phyloP scores from a whole-genome alignment of 2,888 invertebrate genomes.

The Scotopteryx bipunctaria region DNA sequence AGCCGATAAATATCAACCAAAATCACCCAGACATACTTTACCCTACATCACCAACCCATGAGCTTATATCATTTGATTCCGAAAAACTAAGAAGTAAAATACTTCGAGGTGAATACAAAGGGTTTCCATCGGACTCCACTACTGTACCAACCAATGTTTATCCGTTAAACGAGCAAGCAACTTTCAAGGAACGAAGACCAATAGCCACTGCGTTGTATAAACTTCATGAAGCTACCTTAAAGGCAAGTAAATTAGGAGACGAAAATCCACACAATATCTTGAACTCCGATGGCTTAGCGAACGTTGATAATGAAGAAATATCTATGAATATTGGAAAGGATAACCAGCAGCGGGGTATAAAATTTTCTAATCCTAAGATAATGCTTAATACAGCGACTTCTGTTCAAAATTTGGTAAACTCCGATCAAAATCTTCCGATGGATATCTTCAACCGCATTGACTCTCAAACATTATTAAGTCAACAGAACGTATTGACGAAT shows the following conservation, averaged over 20 bases:
- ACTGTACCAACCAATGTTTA: not conserved
- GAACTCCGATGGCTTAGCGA: constrained; percentile 1
- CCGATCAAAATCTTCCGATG: not conserved
- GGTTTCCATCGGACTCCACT: constrained; percentile 3
- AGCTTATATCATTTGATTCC: constrained; percentile 12
- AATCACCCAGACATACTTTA: not conserved
- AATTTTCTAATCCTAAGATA: constrained; percentile 3
- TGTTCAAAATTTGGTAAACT: not conserved
- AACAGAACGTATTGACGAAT: not conserved
- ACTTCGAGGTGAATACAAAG: constrained; percentile 7
- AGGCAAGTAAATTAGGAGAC: not conserved
- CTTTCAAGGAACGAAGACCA: not conserved
- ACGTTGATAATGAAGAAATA: constrained; percentile 1
- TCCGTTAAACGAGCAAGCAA: not conserved
- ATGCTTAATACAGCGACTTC: not conserved
- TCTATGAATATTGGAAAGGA: constrained; percentile 2
- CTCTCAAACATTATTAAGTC: too few relatives aligned
- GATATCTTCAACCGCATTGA: not conserved
- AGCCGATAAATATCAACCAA: not conserved
- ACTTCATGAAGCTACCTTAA: constrained; percentile 7
- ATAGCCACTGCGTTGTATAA: constrained; percentile 2
- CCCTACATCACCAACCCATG: not conserved
- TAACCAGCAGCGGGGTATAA: not conserved
- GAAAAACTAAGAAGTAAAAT: constrained; percentile 14
- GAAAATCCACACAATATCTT: not conserved